Conservation (phyloP, 2,888 invertebrate genomes). For the Timema podura region DNA sequence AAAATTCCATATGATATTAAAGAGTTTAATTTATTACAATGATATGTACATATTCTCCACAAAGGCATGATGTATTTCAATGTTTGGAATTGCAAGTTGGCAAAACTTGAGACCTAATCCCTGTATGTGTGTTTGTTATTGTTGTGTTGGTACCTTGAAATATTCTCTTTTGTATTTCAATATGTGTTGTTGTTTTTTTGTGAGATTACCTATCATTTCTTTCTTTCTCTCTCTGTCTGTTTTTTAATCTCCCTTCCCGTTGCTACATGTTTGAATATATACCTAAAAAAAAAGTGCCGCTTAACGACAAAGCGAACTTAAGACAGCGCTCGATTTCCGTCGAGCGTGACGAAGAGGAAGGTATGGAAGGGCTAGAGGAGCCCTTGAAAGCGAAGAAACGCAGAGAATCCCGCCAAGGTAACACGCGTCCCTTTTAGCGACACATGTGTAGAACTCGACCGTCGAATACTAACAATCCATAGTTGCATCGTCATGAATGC, state of each 20-base stretch:
- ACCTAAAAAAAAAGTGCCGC: conserved; percentile 58
- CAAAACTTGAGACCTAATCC: too few species aligned
- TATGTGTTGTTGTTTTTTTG: conserved; percentile 17
- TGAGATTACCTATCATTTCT: conserved; percentile 2
- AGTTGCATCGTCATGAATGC: too few species aligned
- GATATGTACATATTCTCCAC: too few species aligned
- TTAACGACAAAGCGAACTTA: conserved; percentile 60
- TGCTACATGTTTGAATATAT: too few species aligned
- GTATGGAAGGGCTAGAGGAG: conserved; percentile 62
- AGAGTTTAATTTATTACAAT: too few species aligned
- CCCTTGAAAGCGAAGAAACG: conserved; percentile 59
- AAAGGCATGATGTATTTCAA: too few species aligned
- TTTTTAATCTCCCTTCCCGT: too few species aligned
- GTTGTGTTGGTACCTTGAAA: background rate
- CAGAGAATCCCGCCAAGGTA: conserved; percentile 64
- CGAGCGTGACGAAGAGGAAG: conserved; percentile 57
- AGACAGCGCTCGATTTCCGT: conserved; percentile 61
- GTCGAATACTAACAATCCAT: too few species aligned
- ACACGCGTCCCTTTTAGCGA: too few species aligned
- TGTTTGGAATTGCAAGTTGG: too few species aligned
- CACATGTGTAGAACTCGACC: too few species aligned
- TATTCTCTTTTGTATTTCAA: conserved; percentile 14
- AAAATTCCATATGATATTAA: too few species aligned
- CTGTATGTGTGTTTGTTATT: conserved; percentile 10
- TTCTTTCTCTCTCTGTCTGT: conserved; percentile 15